Evolutionary conservation across 2,888 invertebrate species (phyloP).

Genomic region (Strigamia maritima): DNA sequence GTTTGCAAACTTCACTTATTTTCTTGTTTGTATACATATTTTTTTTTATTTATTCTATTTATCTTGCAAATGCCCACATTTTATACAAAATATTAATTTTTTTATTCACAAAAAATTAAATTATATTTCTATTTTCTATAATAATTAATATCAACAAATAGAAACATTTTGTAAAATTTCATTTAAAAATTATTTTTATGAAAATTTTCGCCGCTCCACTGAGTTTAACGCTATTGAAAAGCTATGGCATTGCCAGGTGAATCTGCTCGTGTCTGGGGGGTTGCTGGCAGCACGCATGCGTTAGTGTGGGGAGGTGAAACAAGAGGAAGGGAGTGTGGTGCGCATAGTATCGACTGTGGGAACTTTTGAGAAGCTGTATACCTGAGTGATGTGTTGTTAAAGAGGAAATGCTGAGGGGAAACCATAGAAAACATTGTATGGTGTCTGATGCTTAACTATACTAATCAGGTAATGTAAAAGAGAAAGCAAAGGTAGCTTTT

Average conservation of each 20-base stretch:
- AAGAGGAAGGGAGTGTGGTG: constrained; percentile 4
- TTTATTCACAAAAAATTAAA: too few relatives aligned
- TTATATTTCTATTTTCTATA: too few relatives aligned
- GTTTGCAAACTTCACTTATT: background rate
- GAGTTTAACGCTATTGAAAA: background rate
- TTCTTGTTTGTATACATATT: background rate
- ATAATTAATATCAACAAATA: too few relatives aligned
- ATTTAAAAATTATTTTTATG: background rate
- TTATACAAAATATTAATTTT: too few relatives aligned
- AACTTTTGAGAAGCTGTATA: background rate
- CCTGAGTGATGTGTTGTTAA: background rate
- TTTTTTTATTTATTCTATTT: background rate
- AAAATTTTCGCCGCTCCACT: background rate
- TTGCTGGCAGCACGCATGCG: background rate
- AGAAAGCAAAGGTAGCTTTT: too few relatives aligned
- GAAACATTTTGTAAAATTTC: background rate
- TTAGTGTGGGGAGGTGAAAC: background rate
- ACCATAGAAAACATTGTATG: too few relatives aligned
- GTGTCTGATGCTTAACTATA: too few relatives aligned
- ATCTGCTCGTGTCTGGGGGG: constrained; percentile 4
- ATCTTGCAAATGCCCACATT: background rate
- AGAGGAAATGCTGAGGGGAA: too few relatives aligned
- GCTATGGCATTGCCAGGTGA: background rate
- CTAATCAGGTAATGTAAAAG: too few relatives aligned
- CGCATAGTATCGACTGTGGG: background rate